phyloP scores from a whole-genome alignment of 1,140 invertebrate species.

The Scaptomyza hsui region DNA sequence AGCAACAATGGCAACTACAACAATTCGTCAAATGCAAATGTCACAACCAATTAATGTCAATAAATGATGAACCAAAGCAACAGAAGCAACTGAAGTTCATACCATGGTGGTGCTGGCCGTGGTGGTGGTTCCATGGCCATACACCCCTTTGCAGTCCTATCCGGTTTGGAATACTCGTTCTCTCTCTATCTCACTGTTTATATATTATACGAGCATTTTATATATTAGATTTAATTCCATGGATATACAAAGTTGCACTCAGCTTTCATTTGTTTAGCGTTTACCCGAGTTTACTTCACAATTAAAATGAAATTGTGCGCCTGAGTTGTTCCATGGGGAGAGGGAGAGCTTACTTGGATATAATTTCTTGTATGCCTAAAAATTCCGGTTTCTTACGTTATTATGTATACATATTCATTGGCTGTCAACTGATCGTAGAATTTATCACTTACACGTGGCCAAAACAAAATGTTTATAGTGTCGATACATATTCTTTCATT shows the following conservation, averaged over 20 bases:
- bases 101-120: constrained; percentile 15
- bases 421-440: neutral
- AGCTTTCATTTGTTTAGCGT: constrained; percentile 81
- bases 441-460: constrained; percentile 19
- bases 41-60: constrained; percentile 84
- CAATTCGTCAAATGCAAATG: constrained; percentile 83
- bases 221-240: constrained; percentile 31
- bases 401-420: neutral
- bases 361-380: constrained; percentile 25
- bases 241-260: constrained; percentile 44
- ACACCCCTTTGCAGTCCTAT: constrained; percentile 28
- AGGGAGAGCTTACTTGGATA: neutral
- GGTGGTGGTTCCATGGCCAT: constrained; percentile 31
- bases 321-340: constrained; percentile 37
- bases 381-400: constrained; percentile 1
- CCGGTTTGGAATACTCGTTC: constrained; percentile 27
- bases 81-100: constrained; percentile 4
- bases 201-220: constrained; percentile 33
- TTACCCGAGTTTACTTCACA: constrained; percentile 75
- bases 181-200: constrained; percentile 10
- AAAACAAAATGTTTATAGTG: neutral
- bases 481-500: neutral
- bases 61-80: constrained; percentile 61
- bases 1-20: constrained; percentile 79
- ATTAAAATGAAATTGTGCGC: constrained; percentile 76